A percentile compares a stretch with the other conserved stretches of the same genome.
These are phyloP conservation scores for Masnerella sp. DNA, from an alignment of 2,888 invertebrate species.

Conservation along the genomic window DNA sequence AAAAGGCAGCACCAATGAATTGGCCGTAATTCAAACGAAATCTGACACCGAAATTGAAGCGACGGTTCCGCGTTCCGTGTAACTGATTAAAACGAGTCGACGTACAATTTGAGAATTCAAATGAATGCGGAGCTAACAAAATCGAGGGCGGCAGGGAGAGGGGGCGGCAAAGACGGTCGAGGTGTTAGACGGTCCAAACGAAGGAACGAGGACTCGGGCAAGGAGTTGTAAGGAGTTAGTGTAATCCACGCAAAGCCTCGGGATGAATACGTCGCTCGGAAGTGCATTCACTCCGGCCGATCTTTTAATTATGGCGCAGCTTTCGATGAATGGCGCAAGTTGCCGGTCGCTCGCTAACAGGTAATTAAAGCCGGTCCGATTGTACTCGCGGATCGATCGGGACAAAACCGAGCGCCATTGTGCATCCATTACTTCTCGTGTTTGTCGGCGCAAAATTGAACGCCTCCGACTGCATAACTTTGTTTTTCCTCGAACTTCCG, in stretches of 20 bases:
- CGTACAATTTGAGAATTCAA: conserved; percentile 45
- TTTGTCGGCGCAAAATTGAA: conserved; percentile 27
- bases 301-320: conserved; percentile 65
- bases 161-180: conserved; percentile 35
- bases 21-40: too few species aligned
- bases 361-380: conserved; percentile 57
- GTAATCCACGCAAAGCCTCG: conserved; percentile 63
- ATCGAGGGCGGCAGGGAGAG: conserved; percentile 31
- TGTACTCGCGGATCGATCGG: conserved; percentile 50
- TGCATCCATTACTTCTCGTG: conserved; percentile 30
- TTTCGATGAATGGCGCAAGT: conserved; percentile 59
- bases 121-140: conserved; percentile 39
- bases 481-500: conserved; percentile 29
- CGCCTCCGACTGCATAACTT: conserved; percentile 30
- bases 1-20: too few species aligned
- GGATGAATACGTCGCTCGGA: conserved; percentile 61
- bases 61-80: conserved; percentile 6
- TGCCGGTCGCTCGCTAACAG: conserved; percentile 43
- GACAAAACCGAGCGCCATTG: conserved; percentile 31
- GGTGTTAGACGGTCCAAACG: conserved; percentile 33
- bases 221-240: conserved; percentile 65
- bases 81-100: conserved; percentile 37
- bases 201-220: conserved; percentile 50
- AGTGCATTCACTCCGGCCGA: conserved; percentile 60
- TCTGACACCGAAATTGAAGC: background rate